These are phyloP conservation scores for Oncorhynchus gorbuscha DNA, from an alignment of 2,113 vertebrate genomes.

Conservation along the genomic window DNA sequence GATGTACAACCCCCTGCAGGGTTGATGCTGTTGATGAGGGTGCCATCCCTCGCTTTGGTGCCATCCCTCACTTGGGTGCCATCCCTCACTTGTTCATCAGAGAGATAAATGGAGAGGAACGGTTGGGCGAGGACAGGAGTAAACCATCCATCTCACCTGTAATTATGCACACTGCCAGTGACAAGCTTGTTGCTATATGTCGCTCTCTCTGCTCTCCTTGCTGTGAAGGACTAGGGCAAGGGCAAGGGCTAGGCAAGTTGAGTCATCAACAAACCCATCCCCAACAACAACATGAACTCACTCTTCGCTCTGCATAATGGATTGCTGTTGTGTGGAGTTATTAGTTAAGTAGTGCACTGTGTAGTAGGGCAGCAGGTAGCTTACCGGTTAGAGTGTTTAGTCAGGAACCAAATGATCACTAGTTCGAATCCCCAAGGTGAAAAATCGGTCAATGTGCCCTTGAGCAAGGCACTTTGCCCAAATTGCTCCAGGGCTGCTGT, in stretches of 20 bases:
- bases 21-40: slow-evolving; percentile 30
- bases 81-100: slow-evolving; percentile 58
- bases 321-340: slow-evolving; percentile 19
- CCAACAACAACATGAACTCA: slow-evolving; percentile 28
- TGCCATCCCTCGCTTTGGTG: slow-evolving; percentile 27
- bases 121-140: slow-evolving; percentile 48
- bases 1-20: slow-evolving; percentile 58
- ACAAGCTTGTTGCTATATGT: too few species aligned
- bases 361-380: too few species aligned
- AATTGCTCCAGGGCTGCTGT: too few species aligned
- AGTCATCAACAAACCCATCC: slow-evolving; percentile 34
- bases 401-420: too few species aligned
- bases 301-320: slow-evolving; percentile 31
- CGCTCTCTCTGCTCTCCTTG: too few species aligned
- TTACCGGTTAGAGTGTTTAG: too few species aligned
- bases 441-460: too few species aligned
- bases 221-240: neutral
- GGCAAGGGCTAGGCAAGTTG: slow-evolving; percentile 2
- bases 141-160: neutral
- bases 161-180: too few species aligned
- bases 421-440: too few species aligned
- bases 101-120: slow-evolving; percentile 62
- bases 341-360: neutral
- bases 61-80: neutral
- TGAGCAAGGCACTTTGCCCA: too few species aligned